phyloP scores from a whole-genome alignment of 2,888 invertebrate genomes.

The Troglohyphantes excavatus region DNA sequence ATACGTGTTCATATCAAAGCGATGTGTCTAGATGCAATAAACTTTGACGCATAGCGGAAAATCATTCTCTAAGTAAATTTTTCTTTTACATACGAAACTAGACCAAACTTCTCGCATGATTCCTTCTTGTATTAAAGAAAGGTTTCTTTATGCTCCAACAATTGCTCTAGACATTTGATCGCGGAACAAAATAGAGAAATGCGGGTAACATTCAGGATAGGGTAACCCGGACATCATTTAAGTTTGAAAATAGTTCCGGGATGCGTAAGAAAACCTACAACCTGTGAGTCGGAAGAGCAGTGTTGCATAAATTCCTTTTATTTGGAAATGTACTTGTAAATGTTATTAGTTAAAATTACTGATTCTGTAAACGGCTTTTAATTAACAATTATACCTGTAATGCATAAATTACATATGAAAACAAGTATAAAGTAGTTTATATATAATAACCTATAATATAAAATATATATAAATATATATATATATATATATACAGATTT shows the following conservation, averaged over 20 bases:
- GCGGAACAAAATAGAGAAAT: constrained; percentile 28
- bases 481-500: too few relatives aligned
- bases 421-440: too few relatives aligned
- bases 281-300: neutral
- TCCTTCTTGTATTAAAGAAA: neutral
- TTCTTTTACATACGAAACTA: constrained; percentile 6
- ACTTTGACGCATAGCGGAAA: constrained; percentile 2
- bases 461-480: too few relatives aligned
- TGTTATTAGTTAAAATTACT: too few relatives aligned
- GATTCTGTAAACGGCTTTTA: too few relatives aligned
- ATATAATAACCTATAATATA: too few relatives aligned
- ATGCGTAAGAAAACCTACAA: constrained; percentile 1
- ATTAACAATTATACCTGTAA: too few relatives aligned
- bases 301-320: neutral
- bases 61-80: neutral
- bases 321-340: too few relatives aligned
- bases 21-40: neutral
- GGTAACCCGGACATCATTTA: constrained; percentile 23
- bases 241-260: constrained; percentile 31
- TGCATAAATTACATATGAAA: too few relatives aligned
- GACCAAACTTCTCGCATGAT: neutral
- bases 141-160: constrained; percentile 49
- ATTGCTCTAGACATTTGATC: constrained; percentile 40
- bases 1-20: neutral
- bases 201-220: constrained; percentile 14